A percentile compares a stretch with the other conserved stretches of the same genome.
These are phyloP conservation scores for Schizaphis graminum DNA, from an alignment of 2,888 invertebrate genomes.

Conservation along the genomic window DNA sequence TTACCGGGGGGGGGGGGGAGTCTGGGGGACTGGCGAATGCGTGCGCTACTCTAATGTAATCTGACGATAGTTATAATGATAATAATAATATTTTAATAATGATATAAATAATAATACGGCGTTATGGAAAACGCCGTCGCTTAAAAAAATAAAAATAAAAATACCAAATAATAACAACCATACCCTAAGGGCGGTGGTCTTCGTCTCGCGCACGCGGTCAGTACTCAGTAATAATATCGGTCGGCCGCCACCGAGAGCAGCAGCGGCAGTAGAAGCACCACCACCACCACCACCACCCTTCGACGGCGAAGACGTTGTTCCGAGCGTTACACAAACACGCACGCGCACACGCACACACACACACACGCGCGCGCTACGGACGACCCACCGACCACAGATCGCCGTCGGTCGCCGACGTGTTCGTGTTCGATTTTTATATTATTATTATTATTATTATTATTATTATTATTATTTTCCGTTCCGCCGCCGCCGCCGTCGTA, in stretches of 20 bases:
- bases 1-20: too few relatives aligned
- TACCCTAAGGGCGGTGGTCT: neutral
- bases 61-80: neutral
- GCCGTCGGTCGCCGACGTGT: conserved; percentile 59
- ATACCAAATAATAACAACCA: neutral
- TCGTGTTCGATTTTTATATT: conserved; percentile 15
- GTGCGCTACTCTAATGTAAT: neutral
- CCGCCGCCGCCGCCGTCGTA: neutral
- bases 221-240: neutral
- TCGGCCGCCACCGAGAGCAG: conserved; percentile 35
- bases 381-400: conserved; percentile 41
- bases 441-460: conserved; percentile 31
- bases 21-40: neutral
- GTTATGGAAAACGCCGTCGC: neutral
- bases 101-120: neutral
- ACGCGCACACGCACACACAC: neutral
- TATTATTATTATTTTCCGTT: conserved; percentile 1
- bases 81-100: too few relatives aligned
- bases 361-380: neutral
- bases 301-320: neutral
- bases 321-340: neutral
- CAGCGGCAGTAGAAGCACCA: neutral
- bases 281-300: neutral
- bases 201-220: conserved; percentile 14
- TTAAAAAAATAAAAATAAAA: neutral